Evolutionary conservation across 2,797 vertebrate genomes (phyloP).

Genomic region (Sebastes reedi): DNA sequence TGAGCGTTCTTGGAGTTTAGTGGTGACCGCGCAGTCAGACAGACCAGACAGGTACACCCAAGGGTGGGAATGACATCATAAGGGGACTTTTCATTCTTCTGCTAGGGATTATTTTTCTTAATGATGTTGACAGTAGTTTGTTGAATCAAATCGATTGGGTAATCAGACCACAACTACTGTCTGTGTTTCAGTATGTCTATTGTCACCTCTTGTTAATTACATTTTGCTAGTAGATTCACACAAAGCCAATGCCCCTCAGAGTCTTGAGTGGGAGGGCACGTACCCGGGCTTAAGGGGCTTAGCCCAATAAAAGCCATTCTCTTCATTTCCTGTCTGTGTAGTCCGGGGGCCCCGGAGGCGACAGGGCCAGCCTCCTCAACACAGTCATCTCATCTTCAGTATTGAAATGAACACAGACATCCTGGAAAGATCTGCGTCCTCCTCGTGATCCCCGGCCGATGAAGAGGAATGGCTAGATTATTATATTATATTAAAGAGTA

Average conservation of each 20-base stretch:
- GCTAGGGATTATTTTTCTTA: slow-evolving; percentile 15
- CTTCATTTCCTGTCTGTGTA: slow-evolving; percentile 54
- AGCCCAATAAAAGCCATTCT: slow-evolving; percentile 52
- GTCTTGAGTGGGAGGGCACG: slow-evolving; percentile 43
- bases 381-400: slow-evolving; percentile 35
- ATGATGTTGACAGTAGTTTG: slow-evolving; percentile 11
- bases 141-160: slow-evolving; percentile 1
- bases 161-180: slow-evolving; percentile 1
- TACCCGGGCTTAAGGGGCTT: slow-evolving; percentile 50
- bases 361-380: slow-evolving; percentile 17
- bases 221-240: slow-evolving; percentile 20
- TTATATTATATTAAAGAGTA: slow-evolving; percentile 47
- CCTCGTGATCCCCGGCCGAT: slow-evolving; percentile 42
- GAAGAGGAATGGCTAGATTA: slow-evolving; percentile 34
- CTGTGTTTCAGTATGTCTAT: slow-evolving; percentile 19
- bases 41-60: slow-evolving; percentile 11
- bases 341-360: slow-evolving; percentile 7
- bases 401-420: slow-evolving; percentile 38
- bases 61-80: slow-evolving; percentile 29
- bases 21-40: slow-evolving; percentile 7
- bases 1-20: slow-evolving; percentile 33
- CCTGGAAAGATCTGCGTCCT: slow-evolving; percentile 20
- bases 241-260: slow-evolving; percentile 5
- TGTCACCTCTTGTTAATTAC: slow-evolving; percentile 44
- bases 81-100: not conserved